Base-by-base conservation (phyloP, 2,113 vertebrate genomes). In the Mesembrinibis cayennensis region DNA sequence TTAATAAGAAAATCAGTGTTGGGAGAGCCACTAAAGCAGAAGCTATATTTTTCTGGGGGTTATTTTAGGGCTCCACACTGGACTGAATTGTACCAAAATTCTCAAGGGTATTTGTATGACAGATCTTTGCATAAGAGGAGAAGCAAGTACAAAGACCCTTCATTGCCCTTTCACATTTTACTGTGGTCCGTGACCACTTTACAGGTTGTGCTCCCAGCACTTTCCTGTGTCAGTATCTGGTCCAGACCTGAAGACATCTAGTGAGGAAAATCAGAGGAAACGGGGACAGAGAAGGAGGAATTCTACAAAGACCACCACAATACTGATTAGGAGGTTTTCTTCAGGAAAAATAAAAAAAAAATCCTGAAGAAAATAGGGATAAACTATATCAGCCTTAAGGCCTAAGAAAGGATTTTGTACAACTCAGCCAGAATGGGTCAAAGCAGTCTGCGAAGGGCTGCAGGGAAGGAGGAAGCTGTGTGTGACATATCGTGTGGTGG, bases 1-100 rank as follows among this genome's bases (percentile, higher is more conserved):
- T 90, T 97, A 96, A 91, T 96, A 97, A 94, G 91, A 95, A 95
- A 92, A 95, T 84, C 91, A 58, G 84, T 61, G 40, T 36, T 91
- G 30, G 69, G 81, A 95, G 77, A 97, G 25, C 66, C 93, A 95
- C 83, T 91, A 93, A 84, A 91, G 90, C 47, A 94, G 80, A 93
- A 95, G 77, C 69, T 87, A 8, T 79, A 65, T 95, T 89, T 95
- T 95, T 84, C 61, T 40, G 8, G 36, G 27, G 56, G 65, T 62
- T 95, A 87, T 82, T 94, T 91, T 85, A 87, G 77, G 83, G 77
- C 25, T 95, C 0, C 34, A 36, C 61, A 52, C 18, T 84, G 61
- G n/a, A 69, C 40, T 42, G 36, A 89, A 86, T 65, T 2, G 6
- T 58, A 79, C 36, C 5, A 63, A 74, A 86, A 79, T 65, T 74